Evolutionary conservation across 1,140 invertebrate species (phyloP).

Genomic region (Leptestheria dahalacensis): DNA sequence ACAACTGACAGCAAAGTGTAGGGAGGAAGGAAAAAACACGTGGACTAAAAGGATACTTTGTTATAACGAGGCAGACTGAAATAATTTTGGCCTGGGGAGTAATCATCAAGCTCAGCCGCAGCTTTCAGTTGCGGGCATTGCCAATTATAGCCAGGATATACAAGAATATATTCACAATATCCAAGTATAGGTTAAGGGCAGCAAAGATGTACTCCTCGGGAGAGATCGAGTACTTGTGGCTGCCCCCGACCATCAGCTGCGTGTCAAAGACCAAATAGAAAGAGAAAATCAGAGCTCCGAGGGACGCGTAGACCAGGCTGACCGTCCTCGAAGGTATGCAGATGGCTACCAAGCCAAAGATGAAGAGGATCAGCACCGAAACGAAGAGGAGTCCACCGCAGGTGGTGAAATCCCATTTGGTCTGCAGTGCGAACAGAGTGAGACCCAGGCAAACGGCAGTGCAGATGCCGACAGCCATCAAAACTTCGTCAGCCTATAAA

Average conservation of each 20-base stretch:
- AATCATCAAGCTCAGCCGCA: too few species aligned
- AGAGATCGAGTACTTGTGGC: conserved; percentile 39
- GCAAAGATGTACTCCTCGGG: conserved; percentile 61
- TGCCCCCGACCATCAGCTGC: conserved; percentile 42
- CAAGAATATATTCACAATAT: conserved; percentile 73
- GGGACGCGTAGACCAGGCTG: conserved; percentile 29
- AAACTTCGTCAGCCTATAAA: conserved; percentile 24
- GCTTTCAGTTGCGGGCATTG: conserved; percentile 1
- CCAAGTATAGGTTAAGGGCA: conserved; percentile 69
- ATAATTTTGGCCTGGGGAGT: too few species aligned
- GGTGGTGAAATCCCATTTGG: conserved; percentile 33
- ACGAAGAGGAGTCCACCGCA: conserved; percentile 34
- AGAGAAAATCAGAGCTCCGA: conserved; percentile 37
- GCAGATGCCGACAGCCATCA: conserved; percentile 31
- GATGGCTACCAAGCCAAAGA: conserved; percentile 34
- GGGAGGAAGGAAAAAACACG: too few species aligned
- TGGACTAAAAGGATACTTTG: too few species aligned
- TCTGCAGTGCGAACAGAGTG: conserved; percentile 38
- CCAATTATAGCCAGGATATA: conserved; percentile 41
- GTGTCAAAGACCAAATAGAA: conserved; percentile 41
- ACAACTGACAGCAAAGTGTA: too few species aligned
- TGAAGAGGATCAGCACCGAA: conserved; percentile 31
- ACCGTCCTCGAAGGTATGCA: conserved; percentile 28
- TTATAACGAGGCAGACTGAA: too few species aligned
- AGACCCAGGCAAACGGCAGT: conserved; percentile 32